Base-by-base conservation (phyloP, 2,797 vertebrate species). In the Rhinichthys osculus region DNA sequence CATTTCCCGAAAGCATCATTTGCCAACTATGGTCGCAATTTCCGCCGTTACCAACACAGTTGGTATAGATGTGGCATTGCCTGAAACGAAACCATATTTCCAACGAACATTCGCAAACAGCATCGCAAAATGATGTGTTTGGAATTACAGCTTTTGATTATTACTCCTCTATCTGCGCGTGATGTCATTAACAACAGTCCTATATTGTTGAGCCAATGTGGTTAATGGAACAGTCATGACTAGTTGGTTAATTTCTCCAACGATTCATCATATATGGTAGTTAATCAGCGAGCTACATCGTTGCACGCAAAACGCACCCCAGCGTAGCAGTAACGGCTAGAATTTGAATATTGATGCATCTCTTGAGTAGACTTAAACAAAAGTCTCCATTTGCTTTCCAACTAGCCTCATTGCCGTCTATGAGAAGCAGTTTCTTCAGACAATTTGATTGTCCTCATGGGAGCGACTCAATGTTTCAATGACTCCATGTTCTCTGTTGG, bases 371-470 rank as follows among this genome's bases (percentile, higher is more conserved):
- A 30, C 40, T 62, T 64, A 30, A 77, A 30, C 33, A 74, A 38
- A 42, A 30, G 77, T 62, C 54, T 78, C 23, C 33, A 74, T 74
- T 74, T 74, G 27, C 72, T 77, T 9, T 74, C 47, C 2, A 57
- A 33, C 50, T 23, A 57, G 74, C 19, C 33, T 59, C 3, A 38
- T 38, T 57, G 50, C 33, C 4, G 21, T 54, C 50, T 16, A 35
- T 4, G 21, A 57, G 74, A 77, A 77, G 19, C 74, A 77, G 35
- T 59, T 6, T 42, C 52, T 64, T 79, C 9, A 30, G n/a, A 64
- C 38, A 79, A 30, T 64, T 33, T 79, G 38, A 44, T 44, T 64
- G 4, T 59, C 30, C n/a, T 79, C 38, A 62, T 79, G 57, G 8
- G 77, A 10, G 38, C 40, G 0, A 78, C 54, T 42, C 76, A 27